Evolutionary conservation across 2,888 invertebrate genomes (phyloP).

Genomic region (Eurytoma adleriae): DNA sequence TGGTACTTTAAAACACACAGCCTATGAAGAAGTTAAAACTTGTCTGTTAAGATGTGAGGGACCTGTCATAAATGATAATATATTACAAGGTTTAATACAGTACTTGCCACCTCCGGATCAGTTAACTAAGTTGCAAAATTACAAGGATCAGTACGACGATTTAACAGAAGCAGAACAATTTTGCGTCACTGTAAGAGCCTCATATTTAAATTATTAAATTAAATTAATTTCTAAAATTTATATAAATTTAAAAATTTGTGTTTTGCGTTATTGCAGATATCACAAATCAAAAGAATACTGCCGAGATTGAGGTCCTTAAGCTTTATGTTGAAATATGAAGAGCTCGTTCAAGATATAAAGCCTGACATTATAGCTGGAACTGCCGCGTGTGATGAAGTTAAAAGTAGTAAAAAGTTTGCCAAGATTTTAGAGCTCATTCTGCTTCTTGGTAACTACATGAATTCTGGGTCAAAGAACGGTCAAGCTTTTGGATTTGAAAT

Average conservation of each 20-base stretch:
- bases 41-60: constrained; percentile 93
- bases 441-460: constrained; percentile 97
- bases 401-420: constrained; percentile 91
- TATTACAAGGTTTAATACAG: constrained; percentile 92
- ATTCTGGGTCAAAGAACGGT: constrained; percentile 94
- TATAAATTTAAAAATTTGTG: constrained; percentile 50
- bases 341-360: constrained; percentile 91
- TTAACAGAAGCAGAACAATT: constrained; percentile 97
- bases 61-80: constrained; percentile 88
- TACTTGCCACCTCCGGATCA: constrained; percentile 95
- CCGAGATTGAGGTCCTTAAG: constrained; percentile 92
- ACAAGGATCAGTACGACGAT: constrained; percentile 87
- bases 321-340: constrained; percentile 91
- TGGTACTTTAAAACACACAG: constrained; percentile 91
- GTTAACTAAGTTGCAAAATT: constrained; percentile 88
- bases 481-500: constrained; percentile 98
- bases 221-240: constrained; percentile 22
- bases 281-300: constrained; percentile 90
- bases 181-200: constrained; percentile 83
- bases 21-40: constrained; percentile 87
- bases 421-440: constrained; percentile 93
- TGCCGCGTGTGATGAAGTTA: constrained; percentile 96
- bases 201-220: constrained; percentile 28
- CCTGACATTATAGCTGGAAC: constrained; percentile 96
- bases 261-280: constrained; percentile 78